These are phyloP conservation scores for Notarius quadriscutis DNA, from an alignment of 2,113 vertebrate species.

Conservation along the genomic window DNA sequence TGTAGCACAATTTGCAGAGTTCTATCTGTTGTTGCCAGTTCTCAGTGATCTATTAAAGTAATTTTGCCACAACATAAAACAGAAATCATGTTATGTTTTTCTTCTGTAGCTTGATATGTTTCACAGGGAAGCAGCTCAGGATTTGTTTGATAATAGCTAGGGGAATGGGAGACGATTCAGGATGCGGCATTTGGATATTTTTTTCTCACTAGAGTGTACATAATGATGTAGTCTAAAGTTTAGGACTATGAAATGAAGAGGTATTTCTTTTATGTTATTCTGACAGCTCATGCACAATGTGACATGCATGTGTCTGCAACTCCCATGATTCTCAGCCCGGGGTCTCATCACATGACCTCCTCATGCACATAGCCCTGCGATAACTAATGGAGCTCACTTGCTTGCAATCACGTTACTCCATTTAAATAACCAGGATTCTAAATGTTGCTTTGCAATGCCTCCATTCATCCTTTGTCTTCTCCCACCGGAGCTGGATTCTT, in stretches of 20 bases:
- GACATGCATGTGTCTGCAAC: background rate
- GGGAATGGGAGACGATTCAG: background rate
- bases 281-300: background rate
- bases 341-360: background rate
- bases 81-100: background rate
- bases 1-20: background rate
- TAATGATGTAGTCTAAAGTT: background rate
- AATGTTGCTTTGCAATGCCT: background rate
- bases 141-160: background rate
- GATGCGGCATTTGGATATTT: background rate
- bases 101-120: background rate
- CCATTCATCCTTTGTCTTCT: background rate
- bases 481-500: no score
- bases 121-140: background rate
- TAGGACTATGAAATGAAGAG: background rate
- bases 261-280: no score
- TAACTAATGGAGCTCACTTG: background rate
- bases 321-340: background rate
- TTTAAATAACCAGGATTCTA: background rate
- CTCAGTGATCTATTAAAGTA: constrained; percentile 3
- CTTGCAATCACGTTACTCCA: background rate
- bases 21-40: background rate
- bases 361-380: background rate
- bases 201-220: background rate
- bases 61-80: background rate